Evolutionary conservation across 64 coral and sea anemone genomes (phyloP), one percentile per base, ranked within the genome.

Genomic region (Stylophora pistillata): DNA sequence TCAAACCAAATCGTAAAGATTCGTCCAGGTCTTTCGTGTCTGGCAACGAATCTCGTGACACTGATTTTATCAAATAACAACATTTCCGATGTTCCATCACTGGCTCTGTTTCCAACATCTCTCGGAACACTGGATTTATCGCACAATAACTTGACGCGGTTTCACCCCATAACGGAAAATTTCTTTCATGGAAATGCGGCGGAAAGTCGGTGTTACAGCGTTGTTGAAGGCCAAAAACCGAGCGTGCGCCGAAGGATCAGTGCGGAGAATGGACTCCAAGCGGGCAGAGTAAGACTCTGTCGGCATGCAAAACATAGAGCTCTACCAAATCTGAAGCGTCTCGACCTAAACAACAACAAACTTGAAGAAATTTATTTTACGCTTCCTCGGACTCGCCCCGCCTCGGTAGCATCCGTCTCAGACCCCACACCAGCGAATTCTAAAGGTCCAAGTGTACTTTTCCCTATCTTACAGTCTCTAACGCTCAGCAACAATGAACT

Each of bases 31-130:
- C 62, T 99, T 5, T 88, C 97, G 18, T 99, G 97, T 69, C 47
- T 99, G 16, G 97, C 97, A 20, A 94, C 97, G 27, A 95, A 93
- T 68, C 63, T 99, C 30, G 62, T 66, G 58, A 95, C 90, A 74
- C 78, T 99, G 86, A 93, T 87, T 87, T 54, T 99, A 58, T 99
- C 97, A 69, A 95, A 95, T 34, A 99, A 99, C 82, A 60, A 64
- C 33, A 93, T 99, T 37, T 87, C 75, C 23, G 88, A 90, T 61
- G 62, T 99, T 0, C 88, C 73, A 1, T 85, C 90, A 1, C 81
- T 99, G 23, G 90, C 90, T 27, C 69, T 93, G 58, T 95, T 99
- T 61, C 97, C 97, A 23, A 77, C 83, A 18, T 95, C 94, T 4
- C 64, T 99, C 15, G 92, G 93, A 32, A 92, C 91, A 56, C 34